Evolutionary conservation across 2,888 invertebrate genomes (phyloP).

Genomic region (Leucozona laternaria): DNA sequence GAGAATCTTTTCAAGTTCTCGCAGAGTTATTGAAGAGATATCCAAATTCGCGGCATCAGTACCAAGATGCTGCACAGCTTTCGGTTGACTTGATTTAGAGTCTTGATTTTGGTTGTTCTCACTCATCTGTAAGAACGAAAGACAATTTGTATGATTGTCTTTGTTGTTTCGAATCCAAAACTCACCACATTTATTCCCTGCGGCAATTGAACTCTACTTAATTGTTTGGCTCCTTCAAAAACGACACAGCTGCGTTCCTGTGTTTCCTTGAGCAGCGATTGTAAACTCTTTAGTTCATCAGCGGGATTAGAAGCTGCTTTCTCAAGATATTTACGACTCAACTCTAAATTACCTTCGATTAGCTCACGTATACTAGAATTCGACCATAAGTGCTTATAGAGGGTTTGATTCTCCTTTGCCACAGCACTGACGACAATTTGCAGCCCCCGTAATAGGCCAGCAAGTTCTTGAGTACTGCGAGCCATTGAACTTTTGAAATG

Average conservation of each 20-base stretch:
- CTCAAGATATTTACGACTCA: conserved; percentile 77
- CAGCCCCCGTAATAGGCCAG: conserved; percentile 88
- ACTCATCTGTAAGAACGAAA: conserved; percentile 71
- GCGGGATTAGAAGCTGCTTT: conserved; percentile 78
- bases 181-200: conserved; percentile 54
- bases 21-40: conserved; percentile 82
- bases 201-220: conserved; percentile 81
- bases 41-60: conserved; percentile 81
- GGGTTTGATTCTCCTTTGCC: conserved; percentile 87
- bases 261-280: conserved; percentile 85
- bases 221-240: conserved; percentile 88
- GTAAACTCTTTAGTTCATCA: conserved; percentile 82
- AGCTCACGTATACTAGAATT: conserved; percentile 88
- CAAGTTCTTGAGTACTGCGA: conserved; percentile 86
- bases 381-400: conserved; percentile 86
- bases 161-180: not conserved
- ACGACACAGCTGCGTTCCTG: conserved; percentile 88
- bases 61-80: conserved; percentile 9
- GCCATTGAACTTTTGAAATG: conserved; percentile 76
- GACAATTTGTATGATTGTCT: not conserved
- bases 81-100: conserved; percentile 23
- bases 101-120: conserved; percentile 41
- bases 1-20: conserved; percentile 83
- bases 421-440: conserved; percentile 88
- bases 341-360: conserved; percentile 78